These are phyloP conservation scores for Aurelia coerulea DNA, from an alignment of 30 jellyfish, hydroid and myxozoan species.

Conservation along the genomic window DNA sequence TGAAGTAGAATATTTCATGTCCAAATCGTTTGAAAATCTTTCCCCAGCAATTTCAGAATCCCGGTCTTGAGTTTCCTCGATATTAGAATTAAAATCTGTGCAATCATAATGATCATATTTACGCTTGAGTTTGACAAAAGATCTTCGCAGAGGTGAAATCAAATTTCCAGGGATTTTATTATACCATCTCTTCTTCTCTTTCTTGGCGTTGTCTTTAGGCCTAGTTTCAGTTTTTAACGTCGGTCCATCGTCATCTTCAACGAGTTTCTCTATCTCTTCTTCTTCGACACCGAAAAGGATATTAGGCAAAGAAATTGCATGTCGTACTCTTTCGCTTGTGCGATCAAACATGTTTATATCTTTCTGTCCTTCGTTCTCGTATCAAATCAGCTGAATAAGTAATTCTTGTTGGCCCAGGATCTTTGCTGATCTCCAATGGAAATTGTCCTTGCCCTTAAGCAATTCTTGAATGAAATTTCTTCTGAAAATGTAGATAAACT, in stretches of 20 bases:
- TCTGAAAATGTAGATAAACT: no score
- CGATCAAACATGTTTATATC: slow-evolving; percentile 21
- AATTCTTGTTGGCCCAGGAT: no score
- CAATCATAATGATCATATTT: slow-evolving; percentile 52
- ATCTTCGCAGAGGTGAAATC: slow-evolving; percentile 43
- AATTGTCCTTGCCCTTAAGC: no score
- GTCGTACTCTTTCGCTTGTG: slow-evolving; percentile 20
- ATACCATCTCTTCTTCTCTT: slow-evolving; percentile 61
- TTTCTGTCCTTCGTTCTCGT: no score
- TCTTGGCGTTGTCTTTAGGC: slow-evolving; percentile 9
- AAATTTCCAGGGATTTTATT: slow-evolving; percentile 32
- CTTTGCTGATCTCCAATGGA: no score
- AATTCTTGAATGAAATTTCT: no score
- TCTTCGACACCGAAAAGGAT: slow-evolving; percentile 53
- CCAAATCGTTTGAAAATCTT: not conserved
- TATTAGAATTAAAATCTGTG: not conserved
- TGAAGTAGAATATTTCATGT: not conserved
- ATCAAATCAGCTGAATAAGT: no score
- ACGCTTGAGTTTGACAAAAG: slow-evolving; percentile 50
- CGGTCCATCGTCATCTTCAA: slow-evolving; percentile 24
- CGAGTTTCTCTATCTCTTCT: slow-evolving; percentile 47
- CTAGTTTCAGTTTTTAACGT: not conserved
- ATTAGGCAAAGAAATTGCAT: slow-evolving; percentile 62
- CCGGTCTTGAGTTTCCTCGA: not conserved
- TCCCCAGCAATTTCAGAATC: not conserved